phyloP scores from a whole-genome alignment of 2,113 vertebrate species.

The Nettapus auritus region DNA sequence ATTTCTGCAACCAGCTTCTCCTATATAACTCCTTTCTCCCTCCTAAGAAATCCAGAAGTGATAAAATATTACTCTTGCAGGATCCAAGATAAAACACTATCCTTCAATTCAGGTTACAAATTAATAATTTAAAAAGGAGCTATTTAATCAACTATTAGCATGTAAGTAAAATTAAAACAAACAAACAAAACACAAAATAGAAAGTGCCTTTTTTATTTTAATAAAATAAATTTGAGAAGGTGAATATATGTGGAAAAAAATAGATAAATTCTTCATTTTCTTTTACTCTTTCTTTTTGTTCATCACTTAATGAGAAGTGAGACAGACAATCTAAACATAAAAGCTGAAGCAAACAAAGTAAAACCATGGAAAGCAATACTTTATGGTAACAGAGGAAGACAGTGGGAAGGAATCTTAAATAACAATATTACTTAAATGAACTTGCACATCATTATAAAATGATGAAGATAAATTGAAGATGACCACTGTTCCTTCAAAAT shows the following conservation, averaged over 20 bases:
- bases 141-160: not conserved
- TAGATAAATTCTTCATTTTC: not conserved
- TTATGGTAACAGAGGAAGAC: not conserved
- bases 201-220: not conserved
- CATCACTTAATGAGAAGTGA: not conserved
- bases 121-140: not conserved
- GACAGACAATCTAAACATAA: not conserved
- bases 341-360: not conserved
- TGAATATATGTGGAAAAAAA: accelerated
- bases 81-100: not conserved
- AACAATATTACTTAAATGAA: not conserved
- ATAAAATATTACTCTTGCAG: not conserved
- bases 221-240: not conserved
- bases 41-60: not conserved
- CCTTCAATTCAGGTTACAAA: not conserved
- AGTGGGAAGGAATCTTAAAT: not conserved
- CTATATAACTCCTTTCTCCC: not conserved
- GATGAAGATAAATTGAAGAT: not conserved
- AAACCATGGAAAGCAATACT: not conserved
- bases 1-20: not conserved
- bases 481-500: not conserved
- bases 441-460: not conserved
- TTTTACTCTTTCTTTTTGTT: not conserved
- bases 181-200: too few species aligned
- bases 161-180: not conserved